Base-by-base conservation (phyloP, 2,113 vertebrate genomes). In the Romanogobio albipinnatus region DNA sequence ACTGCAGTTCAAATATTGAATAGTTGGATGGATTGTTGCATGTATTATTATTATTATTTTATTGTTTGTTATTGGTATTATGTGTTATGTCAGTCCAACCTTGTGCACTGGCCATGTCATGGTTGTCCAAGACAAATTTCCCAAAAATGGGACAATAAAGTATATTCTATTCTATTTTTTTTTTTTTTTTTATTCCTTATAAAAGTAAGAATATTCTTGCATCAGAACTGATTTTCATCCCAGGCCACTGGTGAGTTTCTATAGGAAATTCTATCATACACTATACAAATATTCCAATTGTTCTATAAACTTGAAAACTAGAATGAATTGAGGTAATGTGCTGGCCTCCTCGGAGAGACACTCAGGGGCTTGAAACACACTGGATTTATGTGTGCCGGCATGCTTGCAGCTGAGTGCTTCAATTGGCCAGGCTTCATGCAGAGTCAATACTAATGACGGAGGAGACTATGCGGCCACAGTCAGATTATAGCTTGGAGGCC, bases 381-480 rank as follows among this genome's bases (percentile, higher is more conserved):
- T 66, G 73, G 75, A 89, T 87, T 86, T 89, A 89, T 89, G 74
- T 87, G 75, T 84, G 78, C 84, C n/a, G 81, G 39, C 76, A 78
- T 85, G 83, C 47, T 79, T 68, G 79, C 82, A 75, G 81, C 77
- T 75, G 88, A 87, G 86, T 84, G 82, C 58, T 86, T 82, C 88
- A 89, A 86, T 87, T 87, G 86, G 80, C 86, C 81, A 49, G 86
- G 81, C 86, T 77, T 86, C 86, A 87, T 87, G 82, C 73, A 45
- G 82, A 88, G 84, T 87, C 88, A 82, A 87, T 89, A 87, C 86
- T 89, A 87, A 89, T 84, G 86, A 87, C 86, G 61, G 75, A 84
- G 84, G 86, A 86, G 88, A 89, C 86, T 87, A 58, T 81, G 84
- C 64, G 82, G 88, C 84, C 84, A 82, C 86, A 89, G 84, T 78